phyloP scores from a whole-genome alignment of 1,140 invertebrate species.

The Drosophila sp. region DNA sequence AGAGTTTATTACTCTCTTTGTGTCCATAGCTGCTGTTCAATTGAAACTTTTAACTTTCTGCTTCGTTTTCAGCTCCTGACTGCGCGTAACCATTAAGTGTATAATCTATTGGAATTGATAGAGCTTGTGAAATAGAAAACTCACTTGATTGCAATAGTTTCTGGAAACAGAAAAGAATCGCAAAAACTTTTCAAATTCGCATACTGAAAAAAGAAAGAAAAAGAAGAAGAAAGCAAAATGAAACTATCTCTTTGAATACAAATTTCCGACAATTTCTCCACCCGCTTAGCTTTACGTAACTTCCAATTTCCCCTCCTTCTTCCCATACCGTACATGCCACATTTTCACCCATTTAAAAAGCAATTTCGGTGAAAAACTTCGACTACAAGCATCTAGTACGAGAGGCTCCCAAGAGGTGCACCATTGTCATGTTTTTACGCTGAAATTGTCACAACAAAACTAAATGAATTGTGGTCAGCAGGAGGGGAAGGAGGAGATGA shows the following conservation, averaged over 20 bases:
- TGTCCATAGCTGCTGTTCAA: too few relatives aligned
- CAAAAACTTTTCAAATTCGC: slow-evolving; percentile 5
- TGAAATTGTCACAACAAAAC: slow-evolving; percentile 77
- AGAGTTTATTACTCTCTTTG: too few relatives aligned
- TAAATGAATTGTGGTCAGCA: slow-evolving; percentile 68
- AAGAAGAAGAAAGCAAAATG: slow-evolving; percentile 1
- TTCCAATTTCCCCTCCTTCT: background rate
- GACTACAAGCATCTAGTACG: background rate
- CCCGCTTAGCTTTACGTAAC: slow-evolving; percentile 28
- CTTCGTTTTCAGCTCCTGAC: too few relatives aligned
- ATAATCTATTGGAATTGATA: background rate
- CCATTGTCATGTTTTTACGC: slow-evolving; percentile 68
- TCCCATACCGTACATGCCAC: background rate
- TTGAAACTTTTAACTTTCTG: too few relatives aligned
- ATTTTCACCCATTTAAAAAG: slow-evolving; percentile 31
- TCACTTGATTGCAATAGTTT: slow-evolving; percentile 21
- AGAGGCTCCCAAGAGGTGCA: slow-evolving; percentile 20
- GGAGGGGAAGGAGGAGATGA: slow-evolving; percentile 33
- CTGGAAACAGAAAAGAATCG: background rate
- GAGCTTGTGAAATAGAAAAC: slow-evolving; percentile 3
- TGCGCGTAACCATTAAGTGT: too few relatives aligned
- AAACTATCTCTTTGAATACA: slow-evolving; percentile 21
- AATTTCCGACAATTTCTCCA: slow-evolving; percentile 28
- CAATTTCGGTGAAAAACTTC: slow-evolving; percentile 31
- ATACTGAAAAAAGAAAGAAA: slow-evolving; percentile 2